Conservation (phyloP, 2,113 vertebrate genomes). For the Prolemur simus region DNA sequence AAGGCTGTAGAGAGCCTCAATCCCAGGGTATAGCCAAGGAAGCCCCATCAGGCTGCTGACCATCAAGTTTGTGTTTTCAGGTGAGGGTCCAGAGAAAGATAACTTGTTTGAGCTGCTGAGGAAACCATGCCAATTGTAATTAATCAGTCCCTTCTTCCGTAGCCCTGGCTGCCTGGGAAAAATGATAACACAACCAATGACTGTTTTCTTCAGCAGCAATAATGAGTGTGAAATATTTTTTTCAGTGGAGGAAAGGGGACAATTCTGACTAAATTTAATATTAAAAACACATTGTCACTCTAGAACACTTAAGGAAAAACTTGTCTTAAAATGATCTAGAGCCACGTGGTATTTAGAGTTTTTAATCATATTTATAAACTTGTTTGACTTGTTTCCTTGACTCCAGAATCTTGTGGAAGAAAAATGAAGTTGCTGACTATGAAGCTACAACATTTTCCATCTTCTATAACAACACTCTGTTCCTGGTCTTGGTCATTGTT, state of each 20-base stretch:
- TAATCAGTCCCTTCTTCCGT: not conserved
- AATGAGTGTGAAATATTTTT: not conserved
- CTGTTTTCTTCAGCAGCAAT: not conserved
- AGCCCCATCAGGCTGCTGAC: not conserved
- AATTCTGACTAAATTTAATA: not conserved
- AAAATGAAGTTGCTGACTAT: conserved; percentile 98
- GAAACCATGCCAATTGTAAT: not conserved
- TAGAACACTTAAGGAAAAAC: not conserved
- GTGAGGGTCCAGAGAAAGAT: not conserved
- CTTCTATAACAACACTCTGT: conserved; percentile 99
- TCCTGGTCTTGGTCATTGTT: conserved; percentile 95
- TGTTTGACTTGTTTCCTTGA: not conserved
- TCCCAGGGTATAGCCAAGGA: not conserved
- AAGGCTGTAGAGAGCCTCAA: not conserved
- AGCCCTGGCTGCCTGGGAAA: not conserved
- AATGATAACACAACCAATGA: not conserved
- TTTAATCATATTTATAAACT: not conserved
- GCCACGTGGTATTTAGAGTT: not conserved
- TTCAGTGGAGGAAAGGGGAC: not conserved
- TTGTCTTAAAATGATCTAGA: not conserved
- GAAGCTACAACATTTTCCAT: conserved; percentile 99
- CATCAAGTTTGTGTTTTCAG: not conserved
- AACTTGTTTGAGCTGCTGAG: not conserved
- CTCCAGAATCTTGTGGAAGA: conserved; percentile 98
- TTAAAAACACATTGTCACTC: not conserved